A percentile compares a stretch with the other conserved stretches of the same genome.
These are phyloP conservation scores for Eupsilia transversa DNA, from an alignment of 2,888 invertebrate species.

Conservation along the genomic window DNA sequence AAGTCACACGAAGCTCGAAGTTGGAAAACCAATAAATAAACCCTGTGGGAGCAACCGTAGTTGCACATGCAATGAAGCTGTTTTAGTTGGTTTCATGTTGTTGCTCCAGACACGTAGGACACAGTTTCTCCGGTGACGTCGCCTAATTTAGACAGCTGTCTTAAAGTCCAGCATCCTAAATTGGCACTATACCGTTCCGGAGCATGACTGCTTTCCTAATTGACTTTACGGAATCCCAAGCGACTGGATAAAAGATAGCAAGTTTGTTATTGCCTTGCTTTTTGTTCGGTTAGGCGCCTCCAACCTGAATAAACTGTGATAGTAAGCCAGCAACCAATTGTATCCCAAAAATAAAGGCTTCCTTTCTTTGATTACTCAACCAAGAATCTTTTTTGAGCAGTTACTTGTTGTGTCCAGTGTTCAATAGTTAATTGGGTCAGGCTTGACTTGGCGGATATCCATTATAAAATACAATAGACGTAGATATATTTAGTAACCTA, in stretches of 20 bases:
- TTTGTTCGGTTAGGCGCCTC: constrained; percentile 22
- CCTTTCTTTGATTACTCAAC: constrained; percentile 38
- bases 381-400: constrained; percentile 40
- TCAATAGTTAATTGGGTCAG: no score
- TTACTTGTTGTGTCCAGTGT: constrained; percentile 20
- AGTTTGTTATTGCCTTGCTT: constrained; percentile 42
- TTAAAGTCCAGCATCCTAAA: constrained; percentile 56
- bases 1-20: not conserved
- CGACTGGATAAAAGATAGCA: constrained; percentile 44
- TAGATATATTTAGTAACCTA: no score
- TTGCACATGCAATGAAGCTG: constrained; percentile 48
- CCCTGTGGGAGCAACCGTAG: constrained; percentile 16
- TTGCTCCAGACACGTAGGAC: constrained; percentile 52
- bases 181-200: constrained; percentile 38
- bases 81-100: constrained; percentile 51
- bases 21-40: constrained; percentile 31
- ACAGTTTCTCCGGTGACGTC: constrained; percentile 46
- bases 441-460: no score
- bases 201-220: constrained; percentile 57
- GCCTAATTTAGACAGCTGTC: constrained; percentile 63
- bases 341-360: constrained; percentile 47
- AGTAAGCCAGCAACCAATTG: constrained; percentile 44
- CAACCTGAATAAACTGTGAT: constrained; percentile 54
- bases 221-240: constrained; percentile 47
- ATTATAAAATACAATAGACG: no score